A percentile compares a stretch with the other conserved stretches of the same genome.
Conservation (phyloP, 2,888 invertebrate species). For the Folsomia manolachei region DNA sequence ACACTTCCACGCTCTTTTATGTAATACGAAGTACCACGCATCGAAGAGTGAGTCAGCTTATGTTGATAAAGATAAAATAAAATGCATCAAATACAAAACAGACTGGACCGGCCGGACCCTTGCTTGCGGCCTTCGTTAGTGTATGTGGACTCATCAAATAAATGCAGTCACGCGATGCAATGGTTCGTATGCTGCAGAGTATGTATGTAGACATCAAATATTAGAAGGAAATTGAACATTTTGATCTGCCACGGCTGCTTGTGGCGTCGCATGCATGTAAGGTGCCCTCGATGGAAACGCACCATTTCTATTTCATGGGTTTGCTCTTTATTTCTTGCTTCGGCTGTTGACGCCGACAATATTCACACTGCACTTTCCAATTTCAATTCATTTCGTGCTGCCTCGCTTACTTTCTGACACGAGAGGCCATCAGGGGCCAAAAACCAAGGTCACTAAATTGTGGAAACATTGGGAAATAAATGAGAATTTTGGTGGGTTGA, state of each 20-base stretch:
- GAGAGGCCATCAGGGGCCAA: neutral
- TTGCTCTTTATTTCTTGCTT: constrained; percentile 16
- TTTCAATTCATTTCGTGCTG: constrained; percentile 25
- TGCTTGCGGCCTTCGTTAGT: neutral
- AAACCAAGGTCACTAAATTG: constrained; percentile 6
- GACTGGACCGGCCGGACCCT: neutral
- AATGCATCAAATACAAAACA: neutral
- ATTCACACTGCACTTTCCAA: constrained; percentile 33
- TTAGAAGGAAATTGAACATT: constrained; percentile 11
- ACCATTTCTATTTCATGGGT: constrained; percentile 9
- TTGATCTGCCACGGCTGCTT: constrained; percentile 6
- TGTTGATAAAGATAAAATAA: neutral
- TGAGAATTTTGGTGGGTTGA: neutral
- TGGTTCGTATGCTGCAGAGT: constrained; percentile 32
- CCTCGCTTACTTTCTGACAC: constrained; percentile 19
- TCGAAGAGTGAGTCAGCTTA: too few relatives aligned
- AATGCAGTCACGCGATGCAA: constrained; percentile 37
- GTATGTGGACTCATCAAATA: constrained; percentile 29
- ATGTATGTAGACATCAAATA: constrained; percentile 19
- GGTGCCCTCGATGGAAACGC: too few relatives aligned
- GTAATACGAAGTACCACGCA: neutral
- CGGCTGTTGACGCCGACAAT: constrained; percentile 37
- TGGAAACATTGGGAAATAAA: neutral
- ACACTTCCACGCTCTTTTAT: constrained; percentile 4
- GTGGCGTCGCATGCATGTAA: neutral